phyloP scores from a whole-genome alignment of 2,888 invertebrate species.

The Synergus gifuensis region DNA sequence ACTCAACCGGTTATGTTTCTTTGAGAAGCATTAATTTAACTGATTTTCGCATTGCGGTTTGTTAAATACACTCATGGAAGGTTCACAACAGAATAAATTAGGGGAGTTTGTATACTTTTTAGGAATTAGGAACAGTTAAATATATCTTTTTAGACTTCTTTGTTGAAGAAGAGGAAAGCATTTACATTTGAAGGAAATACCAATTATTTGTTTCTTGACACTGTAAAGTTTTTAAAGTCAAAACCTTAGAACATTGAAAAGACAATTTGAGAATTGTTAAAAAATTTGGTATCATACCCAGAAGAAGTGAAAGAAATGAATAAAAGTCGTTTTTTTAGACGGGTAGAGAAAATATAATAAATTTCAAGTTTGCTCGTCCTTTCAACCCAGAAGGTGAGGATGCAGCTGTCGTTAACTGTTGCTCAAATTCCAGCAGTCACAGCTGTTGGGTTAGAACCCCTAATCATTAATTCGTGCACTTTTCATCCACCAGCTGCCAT shows the following conservation, averaged over 20 bases:
- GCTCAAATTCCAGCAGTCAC: constrained; percentile 48
- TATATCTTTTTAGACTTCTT: not conserved
- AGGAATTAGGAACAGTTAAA: not conserved
- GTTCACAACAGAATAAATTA: not conserved
- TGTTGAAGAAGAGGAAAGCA: not conserved
- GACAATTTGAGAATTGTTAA: too few species aligned
- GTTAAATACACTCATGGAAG: not conserved
- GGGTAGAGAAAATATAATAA: not conserved
- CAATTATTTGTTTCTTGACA: not conserved
- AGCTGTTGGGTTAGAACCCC: constrained; percentile 49
- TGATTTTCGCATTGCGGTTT: constrained; percentile 15
- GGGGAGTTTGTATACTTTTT: not conserved
- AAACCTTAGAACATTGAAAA: too few species aligned
- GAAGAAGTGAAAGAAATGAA: too few species aligned
- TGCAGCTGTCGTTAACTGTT: constrained; percentile 53
- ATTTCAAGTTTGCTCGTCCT: not conserved
- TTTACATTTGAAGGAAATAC: not conserved
- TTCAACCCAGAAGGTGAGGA: constrained; percentile 45
- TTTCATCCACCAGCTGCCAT: constrained; percentile 52
- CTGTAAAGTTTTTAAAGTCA: too few species aligned
- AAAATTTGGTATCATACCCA: too few species aligned
- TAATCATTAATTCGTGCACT: constrained; percentile 55
- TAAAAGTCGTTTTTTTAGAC: too few species aligned
- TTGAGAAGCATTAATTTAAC: constrained; percentile 25
- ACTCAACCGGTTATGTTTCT: constrained; percentile 25